Conservation (phyloP, 2,797 vertebrate genomes). For the Heteromormyrus szaboi region DNA sequence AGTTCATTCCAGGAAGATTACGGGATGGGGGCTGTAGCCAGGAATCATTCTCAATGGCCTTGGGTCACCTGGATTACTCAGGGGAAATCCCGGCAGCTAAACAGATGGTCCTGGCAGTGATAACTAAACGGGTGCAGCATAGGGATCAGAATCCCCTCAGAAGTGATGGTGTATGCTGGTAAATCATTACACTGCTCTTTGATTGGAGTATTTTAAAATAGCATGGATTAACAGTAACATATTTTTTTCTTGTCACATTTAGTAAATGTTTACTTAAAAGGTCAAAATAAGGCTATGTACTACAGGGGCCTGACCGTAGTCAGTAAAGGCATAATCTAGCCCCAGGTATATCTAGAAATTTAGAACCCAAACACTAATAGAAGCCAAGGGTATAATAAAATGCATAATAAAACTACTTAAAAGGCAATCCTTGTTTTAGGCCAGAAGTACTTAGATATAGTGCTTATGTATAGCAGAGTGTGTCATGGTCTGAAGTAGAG, state of each 20-base stretch:
- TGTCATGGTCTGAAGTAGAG: not conserved
- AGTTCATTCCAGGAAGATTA: conserved; percentile 17
- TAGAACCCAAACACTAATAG: not conserved
- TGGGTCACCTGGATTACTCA: not conserved
- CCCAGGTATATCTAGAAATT: not conserved
- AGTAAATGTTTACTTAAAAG: not conserved
- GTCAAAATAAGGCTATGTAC: not conserved
- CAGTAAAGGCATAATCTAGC: not conserved
- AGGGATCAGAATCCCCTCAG: not conserved
- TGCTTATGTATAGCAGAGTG: too few species aligned
- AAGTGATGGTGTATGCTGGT: not conserved
- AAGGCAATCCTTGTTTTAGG: not conserved
- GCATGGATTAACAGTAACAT: not conserved
- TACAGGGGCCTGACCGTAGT: not conserved
- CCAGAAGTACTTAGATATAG: not conserved
- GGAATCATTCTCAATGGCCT: not conserved
- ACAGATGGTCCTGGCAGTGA: not conserved
- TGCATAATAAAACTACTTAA: not conserved
- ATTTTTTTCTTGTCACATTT: not conserved
- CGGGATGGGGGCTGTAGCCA: not conserved
- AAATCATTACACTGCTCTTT: not conserved
- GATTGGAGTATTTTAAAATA: not conserved
- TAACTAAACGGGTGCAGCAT: not conserved
- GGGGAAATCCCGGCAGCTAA: not conserved
- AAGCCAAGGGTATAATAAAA: not conserved